Evolutionary conservation across 2,888 invertebrate genomes (phyloP), one percentile per base, ranked within the genome.

Genomic region (Cryptus viduatorius): DNA sequence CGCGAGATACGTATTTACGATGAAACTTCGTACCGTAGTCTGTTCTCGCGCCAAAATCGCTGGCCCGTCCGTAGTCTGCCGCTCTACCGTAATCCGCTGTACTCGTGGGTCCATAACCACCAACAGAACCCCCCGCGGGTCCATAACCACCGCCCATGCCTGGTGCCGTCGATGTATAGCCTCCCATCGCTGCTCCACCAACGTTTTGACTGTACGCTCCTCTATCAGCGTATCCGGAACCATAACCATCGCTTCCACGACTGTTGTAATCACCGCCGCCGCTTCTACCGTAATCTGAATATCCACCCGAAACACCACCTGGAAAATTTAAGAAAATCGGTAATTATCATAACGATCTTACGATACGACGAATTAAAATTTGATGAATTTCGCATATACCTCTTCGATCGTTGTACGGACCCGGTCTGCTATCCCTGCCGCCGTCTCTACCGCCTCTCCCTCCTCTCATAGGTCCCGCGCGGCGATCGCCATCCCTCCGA

Each of bases 401-500:
- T 90, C 93, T 91, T 89, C 94, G 92, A 89, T 94, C 93, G 89
- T 92, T 93, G 90, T 93, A 93, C 87, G 94, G 93, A 88, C 94
- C 94, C 84, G 93, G 93, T 87, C 94, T 93, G 88, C 93, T 93
- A 88, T 93, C 94, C 90, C 94, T 94, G 85, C 94, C 94, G 89
- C 94, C 93, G 86, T 94, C 93, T 85, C 94, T 90, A 85, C 93
- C 94, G 91, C 94, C 94, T 87, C 94, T 94, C 29, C 95, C 95
- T 64, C 95, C 95, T 82, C 95, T 94, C 94, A 95, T 95, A 90
- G 91, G 94, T 79, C 93, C 95, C 50, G 94, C 94, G 79, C 93
- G 90, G 95, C 96, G 84, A 95, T 96, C 91, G 93, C 94, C 91
- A 94, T 94, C 91, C 94, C 94, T 84, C 93, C 94, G 83, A 93